Evolutionary conservation across 2,113 vertebrate genomes (phyloP), one percentile per base, ranked within the genome.

Genomic region (Desmodus rotundus): DNA sequence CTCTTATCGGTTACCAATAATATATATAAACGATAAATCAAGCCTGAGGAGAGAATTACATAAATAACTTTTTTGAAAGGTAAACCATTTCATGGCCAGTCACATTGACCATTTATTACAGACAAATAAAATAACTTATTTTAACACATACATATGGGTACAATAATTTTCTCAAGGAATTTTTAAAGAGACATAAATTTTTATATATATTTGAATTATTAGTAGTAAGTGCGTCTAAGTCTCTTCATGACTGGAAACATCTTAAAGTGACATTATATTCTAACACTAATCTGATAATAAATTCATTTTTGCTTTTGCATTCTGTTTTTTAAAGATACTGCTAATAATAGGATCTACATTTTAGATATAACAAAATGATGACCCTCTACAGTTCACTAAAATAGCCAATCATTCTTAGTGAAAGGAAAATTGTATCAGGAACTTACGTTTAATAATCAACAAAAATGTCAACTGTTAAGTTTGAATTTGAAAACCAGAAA

Each of bases 71-170:
- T 78, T 68, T 12, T 78, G 82, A 91, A 92, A 96, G 43, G 28
- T 54, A 87, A 94, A 73, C 17, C 3, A 52, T 43, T 54, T 68
- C 28, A 26, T 4, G 72, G 65, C 31, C 67, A 92, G 5, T 84
- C 45, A 13, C 74, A 80, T 10, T 19, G 76, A 80, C 58, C 58
- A 74, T 36, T 95, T 92, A 83, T 84, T 77, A 36, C 4, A 5
- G 10, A 54, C 36, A 96, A 93, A 92, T 54, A 88, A 93, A 94
- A 52, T 56, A n/a, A 80, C 28, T 67, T 89, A 36, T 92, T 90
- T 87, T 92, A 65, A 80, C 15, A 96, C 11, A 58, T 19, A 72
- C 10, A 50, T 67, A 61, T 14, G 31, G 3, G 43, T 89, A 77
- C 70, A 50, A 63, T 52, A 38, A 82, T 56, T 84, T 67, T 84